Evolutionary conservation across 2,888 invertebrate genomes (phyloP), one percentile per base, ranked within the genome.

Genomic region (Gisinianus flammeolus): DNA sequence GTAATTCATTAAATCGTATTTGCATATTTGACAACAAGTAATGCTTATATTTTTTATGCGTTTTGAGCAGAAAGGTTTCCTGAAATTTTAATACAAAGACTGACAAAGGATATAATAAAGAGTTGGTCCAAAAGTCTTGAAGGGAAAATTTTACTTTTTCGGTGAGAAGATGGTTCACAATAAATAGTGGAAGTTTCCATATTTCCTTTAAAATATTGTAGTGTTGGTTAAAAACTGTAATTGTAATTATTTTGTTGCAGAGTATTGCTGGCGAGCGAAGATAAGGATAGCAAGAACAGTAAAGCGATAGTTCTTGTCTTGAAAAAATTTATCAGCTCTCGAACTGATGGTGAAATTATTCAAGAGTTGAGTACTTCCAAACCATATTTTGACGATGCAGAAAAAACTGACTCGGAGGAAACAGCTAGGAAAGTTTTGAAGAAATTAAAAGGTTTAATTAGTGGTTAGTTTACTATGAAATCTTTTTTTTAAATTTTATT

Each of bases 201-300:
- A 44, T n/a, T n/a, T n/a, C 44, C 12, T 44, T 44, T 44, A 44
- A 19, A 44, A 6, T n/a, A n/a, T n/a, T n/a, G n/a, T n/a, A n/a
- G n/a, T n/a, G n/a, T n/a, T n/a, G n/a, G n/a, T n/a, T n/a, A n/a
- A n/a, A n/a, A n/a, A n/a, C n/a, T n/a, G n/a, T n/a, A n/a, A 56
- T n/a, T 4, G n/a, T 56, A 10, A 56, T n/a, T n/a, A 58, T 24
- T n/a, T 58, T 22, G n/a, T 73, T 73, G 5, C 24, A 73, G 73
- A 28, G 22, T 73, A 22, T 4, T 73, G 10, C 33, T 73, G 10
- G 19, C 24, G 30, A 58, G 62, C 28, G 19, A 62, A 35, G 62
- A 31, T 8, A 44, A 24, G 0, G 31, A 52, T 10, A 35, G 24
- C 19, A 24, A 30, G 22, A 70, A 76, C 54, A 58, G 0, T 35